A percentile compares a stretch with the other conserved stretches of the same genome.
phyloP scores from a whole-genome alignment of 2,797 vertebrate genomes.

The Sparidentex hasta region DNA sequence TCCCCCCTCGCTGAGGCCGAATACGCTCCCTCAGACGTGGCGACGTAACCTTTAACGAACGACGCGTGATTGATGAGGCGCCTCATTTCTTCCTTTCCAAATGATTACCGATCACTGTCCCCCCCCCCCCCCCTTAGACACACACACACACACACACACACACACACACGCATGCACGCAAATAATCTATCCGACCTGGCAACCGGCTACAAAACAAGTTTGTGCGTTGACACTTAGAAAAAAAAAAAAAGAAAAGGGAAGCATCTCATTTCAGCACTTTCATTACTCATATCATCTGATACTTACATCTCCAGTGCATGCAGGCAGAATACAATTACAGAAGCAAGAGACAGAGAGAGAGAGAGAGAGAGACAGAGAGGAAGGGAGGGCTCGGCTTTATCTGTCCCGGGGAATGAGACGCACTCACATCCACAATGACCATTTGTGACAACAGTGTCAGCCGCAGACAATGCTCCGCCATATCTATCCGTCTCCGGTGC shows the following conservation, averaged over 20 bases:
- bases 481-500: constrained; percentile 66
- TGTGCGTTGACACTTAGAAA: constrained; percentile 41
- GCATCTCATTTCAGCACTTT: constrained; percentile 65
- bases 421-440: constrained; percentile 63
- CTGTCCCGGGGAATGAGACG: constrained; percentile 58
- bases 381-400: constrained; percentile 61
- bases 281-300: constrained; percentile 76
- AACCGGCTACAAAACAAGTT: constrained; percentile 63
- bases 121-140: constrained; percentile 34
- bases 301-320: constrained; percentile 62
- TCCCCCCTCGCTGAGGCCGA: constrained; percentile 74
- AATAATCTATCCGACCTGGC: constrained; percentile 56
- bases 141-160: constrained; percentile 45
- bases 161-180: constrained; percentile 44
- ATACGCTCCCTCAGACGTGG: constrained; percentile 78
- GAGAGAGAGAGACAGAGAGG: constrained; percentile 11
- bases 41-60: constrained; percentile 86
- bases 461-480: constrained; percentile 57
- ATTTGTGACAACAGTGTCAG: constrained; percentile 69
- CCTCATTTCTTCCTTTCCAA: constrained; percentile 78
- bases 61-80: constrained; percentile 84
- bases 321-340: constrained; percentile 72
- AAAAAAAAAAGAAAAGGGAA: constrained; percentile 57
- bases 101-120: constrained; percentile 84
- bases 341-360: constrained; percentile 16